These are phyloP conservation scores for Astyanax mexicanus DNA, from an alignment of 2,797 vertebrate species.

Conservation along the genomic window DNA sequence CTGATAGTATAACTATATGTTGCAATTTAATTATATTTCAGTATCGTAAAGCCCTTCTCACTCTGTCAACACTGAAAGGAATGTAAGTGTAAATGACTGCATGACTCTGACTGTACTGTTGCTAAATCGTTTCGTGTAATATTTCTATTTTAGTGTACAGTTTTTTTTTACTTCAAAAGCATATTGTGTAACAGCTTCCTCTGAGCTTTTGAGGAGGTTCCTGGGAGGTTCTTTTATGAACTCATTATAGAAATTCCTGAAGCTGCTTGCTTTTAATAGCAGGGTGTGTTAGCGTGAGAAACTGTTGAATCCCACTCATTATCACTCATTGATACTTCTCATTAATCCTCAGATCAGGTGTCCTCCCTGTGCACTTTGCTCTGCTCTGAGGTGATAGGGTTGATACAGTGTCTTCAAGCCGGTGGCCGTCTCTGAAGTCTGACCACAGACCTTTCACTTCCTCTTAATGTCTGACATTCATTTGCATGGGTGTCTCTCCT, in stretches of 20 bases:
- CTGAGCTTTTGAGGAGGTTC: background rate
- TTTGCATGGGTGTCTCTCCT: background rate
- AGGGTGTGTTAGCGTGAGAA: slow-evolving; percentile 1
- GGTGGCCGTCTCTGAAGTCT: background rate
- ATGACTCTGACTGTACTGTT: background rate
- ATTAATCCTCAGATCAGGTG: background rate
- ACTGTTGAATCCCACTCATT: background rate
- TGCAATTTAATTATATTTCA: too few species aligned
- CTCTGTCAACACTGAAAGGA: too few species aligned
- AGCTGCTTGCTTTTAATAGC: background rate
- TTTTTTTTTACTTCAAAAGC: background rate
- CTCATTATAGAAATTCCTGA: background rate
- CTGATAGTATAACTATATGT: too few species aligned
- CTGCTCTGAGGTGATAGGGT: too few species aligned
- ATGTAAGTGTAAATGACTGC: too few species aligned
- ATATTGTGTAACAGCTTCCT: background rate
- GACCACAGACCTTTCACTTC: too few species aligned
- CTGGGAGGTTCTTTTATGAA: background rate
- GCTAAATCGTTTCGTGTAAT: background rate
- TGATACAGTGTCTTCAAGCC: background rate
- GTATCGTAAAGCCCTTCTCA: too few species aligned
- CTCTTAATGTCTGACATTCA: background rate
- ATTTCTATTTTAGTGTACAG: background rate
- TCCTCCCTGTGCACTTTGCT: background rate
- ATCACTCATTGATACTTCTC: background rate